These are phyloP conservation scores for Myodes glareolus DNA, from an alignment of 2,113 vertebrate genomes.

Conservation along the genomic window DNA sequence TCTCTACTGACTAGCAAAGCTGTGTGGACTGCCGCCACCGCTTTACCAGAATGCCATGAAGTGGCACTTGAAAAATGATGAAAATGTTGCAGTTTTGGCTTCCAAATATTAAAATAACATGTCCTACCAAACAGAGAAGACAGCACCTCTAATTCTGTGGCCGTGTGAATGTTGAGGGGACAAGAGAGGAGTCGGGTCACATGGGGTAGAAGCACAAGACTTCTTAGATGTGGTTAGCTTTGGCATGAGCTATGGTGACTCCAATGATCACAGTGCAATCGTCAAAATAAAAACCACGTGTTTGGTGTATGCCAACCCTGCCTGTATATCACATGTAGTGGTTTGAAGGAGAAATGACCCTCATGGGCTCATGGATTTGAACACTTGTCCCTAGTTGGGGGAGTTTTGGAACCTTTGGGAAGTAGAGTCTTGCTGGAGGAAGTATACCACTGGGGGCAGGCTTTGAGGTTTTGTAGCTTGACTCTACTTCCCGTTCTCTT, in stretches of 20 bases:
- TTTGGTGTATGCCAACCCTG: not conserved
- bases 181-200: not conserved
- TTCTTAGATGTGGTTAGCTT: conserved; percentile 30
- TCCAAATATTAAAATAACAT: conserved; percentile 43
- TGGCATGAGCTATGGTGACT: not conserved
- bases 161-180: not conserved
- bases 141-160: not conserved
- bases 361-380: not conserved
- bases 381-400: not conserved
- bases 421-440: not conserved
- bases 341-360: not conserved
- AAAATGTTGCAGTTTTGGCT: conserved; percentile 9
- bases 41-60: conserved; percentile 24
- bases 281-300: not conserved
- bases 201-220: not conserved
- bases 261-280: not conserved
- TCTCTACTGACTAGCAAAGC: conserved; percentile 1
- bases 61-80: conserved; percentile 10
- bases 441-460: not conserved
- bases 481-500: not conserved
- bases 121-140: not conserved
- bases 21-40: not conserved
- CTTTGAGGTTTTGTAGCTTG: not conserved
- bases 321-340: not conserved
- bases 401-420: not conserved